Conservation (phyloP, 2,888 invertebrate genomes). For the Drosophila trichaetosa region DNA sequence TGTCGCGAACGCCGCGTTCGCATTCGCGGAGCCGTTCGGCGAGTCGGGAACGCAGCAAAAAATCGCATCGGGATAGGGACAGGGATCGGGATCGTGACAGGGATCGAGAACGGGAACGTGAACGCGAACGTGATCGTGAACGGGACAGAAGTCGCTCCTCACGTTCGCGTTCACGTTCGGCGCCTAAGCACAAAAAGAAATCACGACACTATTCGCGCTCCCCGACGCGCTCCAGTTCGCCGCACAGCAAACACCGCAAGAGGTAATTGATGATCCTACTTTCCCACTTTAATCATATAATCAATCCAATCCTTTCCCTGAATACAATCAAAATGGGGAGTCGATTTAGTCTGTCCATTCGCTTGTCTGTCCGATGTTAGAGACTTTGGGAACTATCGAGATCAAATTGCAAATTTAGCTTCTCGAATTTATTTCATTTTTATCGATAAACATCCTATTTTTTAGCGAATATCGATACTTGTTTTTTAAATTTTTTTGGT, state of each 20-base stretch:
- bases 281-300: not conserved
- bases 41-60: conserved; percentile 76
- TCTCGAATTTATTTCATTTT: not conserved
- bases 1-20: conserved; percentile 82
- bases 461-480: not conserved
- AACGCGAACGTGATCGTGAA: conserved; percentile 34
- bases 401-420: not conserved
- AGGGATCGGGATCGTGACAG: conserved; percentile 51
- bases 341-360: not conserved
- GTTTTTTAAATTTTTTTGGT: not conserved
- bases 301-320: not conserved
- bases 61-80: conserved; percentile 66
- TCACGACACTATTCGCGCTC: conserved; percentile 84
- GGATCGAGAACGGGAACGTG: conserved; percentile 39
- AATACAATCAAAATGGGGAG: not conserved
- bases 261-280: conserved; percentile 62
- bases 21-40: conserved; percentile 72
- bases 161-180: conserved; percentile 80
- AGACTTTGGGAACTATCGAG: not conserved
- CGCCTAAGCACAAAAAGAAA: conserved; percentile 83
- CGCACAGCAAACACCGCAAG: conserved; percentile 84
- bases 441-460: not conserved
- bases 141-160: conserved; percentile 69
- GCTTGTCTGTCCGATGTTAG: not conserved
- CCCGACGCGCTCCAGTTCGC: conserved; percentile 83